phyloP scores from a whole-genome alignment of 2,888 invertebrate species.

The Melanostoma scalare region DNA sequence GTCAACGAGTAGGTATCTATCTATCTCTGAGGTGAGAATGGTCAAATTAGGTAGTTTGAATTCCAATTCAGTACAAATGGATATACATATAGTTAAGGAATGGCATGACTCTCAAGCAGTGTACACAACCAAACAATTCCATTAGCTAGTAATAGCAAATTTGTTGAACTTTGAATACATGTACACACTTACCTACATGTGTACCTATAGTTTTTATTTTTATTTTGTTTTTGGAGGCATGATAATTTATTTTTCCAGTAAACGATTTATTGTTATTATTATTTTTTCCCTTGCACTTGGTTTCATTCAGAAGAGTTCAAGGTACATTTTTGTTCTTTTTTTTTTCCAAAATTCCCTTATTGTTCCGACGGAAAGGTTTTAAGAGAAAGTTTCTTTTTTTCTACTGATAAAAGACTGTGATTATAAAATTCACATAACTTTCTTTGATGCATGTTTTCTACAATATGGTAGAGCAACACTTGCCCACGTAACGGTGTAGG shows the following conservation, averaged over 20 bases:
- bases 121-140: conserved; percentile 1
- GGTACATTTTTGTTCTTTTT: too few species aligned
- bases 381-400: conserved; percentile 5
- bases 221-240: too few species aligned
- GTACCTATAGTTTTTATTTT: too few species aligned
- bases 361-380: too few species aligned
- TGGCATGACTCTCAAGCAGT: conserved; percentile 36
- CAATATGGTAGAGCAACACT: conserved; percentile 9
- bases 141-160: neutral
- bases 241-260: too few species aligned
- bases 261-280: too few species aligned
- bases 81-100: neutral
- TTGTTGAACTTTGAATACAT: conserved; percentile 14
- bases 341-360: too few species aligned
- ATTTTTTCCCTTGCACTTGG: conserved; percentile 12
- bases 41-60: conserved; percentile 54
- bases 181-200: neutral
- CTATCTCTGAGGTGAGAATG: conserved; percentile 43
- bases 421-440: neutral
- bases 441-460: conserved; percentile 15
- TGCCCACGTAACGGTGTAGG: conserved; percentile 12
- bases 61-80: conserved; percentile 34
- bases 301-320: neutral
- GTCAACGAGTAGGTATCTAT: neutral
- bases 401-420: conserved; percentile 14